Evolutionary conservation across 1,140 invertebrate species (phyloP), one percentile per base, ranked within the genome.

Genomic region (Megalopta genalis): DNA sequence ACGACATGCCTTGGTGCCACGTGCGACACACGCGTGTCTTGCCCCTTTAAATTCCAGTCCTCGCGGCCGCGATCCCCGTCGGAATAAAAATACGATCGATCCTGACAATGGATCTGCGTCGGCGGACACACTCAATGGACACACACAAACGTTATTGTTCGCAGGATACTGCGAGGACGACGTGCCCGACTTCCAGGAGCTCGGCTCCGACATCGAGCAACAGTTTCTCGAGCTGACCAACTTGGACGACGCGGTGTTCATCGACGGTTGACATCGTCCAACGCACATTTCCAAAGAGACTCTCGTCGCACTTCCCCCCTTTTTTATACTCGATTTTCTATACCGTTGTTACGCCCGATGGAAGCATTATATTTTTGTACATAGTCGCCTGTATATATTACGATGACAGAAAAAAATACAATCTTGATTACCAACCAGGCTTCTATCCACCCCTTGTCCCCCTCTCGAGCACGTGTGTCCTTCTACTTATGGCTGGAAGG

Each of bases 141-240:
- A 46, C n/a, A n/a, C n/a, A 32, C 32, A 4, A n/a, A 46, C 42
- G 2, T 18, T 57, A 25, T 12, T 46, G 32, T 87, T 90, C n/a
- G 2, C 86, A 93, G 92, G 81, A 63, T 93, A 90, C 71, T 83
- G 83, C 23, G 65, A 79, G 4, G 89, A 90, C 32, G 87, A 91
- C 46, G 86, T 90, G 0, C 75, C 90, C 0, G 90, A 93, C 49
- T 89, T 93, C 25, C 90, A 92, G 68, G 90, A 92, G n/a, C 83
- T 93, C 32, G 90, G 86, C n/a, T 88, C 90, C 1, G 91, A 93
- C 57, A 91, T 93, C 6, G 93, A 93, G 57, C 90, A 90, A 27
- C 91, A 93, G 71, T 93, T 93, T 81, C 80, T 93, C 27, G 93
- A 93, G 63, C 68, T 93, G 14, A 90, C 83, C 81, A 91, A 82